These are phyloP conservation scores for Papilio protenor DNA, from an alignment of 2,888 invertebrate species.

Conservation along the genomic window DNA sequence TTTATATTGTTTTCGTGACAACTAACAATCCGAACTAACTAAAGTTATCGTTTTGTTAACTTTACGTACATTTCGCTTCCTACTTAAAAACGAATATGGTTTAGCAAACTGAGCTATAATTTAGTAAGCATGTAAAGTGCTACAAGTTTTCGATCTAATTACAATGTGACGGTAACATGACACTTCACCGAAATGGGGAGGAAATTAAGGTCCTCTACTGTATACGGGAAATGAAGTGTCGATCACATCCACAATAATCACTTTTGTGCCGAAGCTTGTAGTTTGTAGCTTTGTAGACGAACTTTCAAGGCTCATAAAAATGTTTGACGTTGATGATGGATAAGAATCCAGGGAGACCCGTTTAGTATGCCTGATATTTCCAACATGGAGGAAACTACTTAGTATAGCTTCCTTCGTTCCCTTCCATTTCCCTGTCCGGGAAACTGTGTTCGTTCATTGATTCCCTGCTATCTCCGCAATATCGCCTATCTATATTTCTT, in stretches of 20 bases:
- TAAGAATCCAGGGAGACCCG: background rate
- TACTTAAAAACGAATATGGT: no score
- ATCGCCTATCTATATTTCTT: background rate
- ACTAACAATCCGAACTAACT: conserved; percentile 1
- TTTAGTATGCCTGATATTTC: background rate
- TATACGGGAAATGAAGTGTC: no score
- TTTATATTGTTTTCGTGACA: conserved; percentile 3
- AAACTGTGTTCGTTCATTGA: background rate
- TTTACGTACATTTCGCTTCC: background rate
- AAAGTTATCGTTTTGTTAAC: background rate
- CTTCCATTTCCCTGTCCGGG: background rate
- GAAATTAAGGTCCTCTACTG: no score
- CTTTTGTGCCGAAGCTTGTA: no score
- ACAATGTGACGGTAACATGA: no score
- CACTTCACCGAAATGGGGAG: no score
- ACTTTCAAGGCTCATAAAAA: no score
- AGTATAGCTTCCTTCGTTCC: background rate
- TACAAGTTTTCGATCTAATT: no score
- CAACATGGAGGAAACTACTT: background rate
- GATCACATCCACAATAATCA: no score
- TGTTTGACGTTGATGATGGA: background rate
- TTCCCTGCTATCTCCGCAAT: background rate
- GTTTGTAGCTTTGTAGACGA: no score
- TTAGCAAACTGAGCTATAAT: no score
- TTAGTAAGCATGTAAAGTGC: no score